phyloP scores from a whole-genome alignment of 1,140 invertebrate species.

The Caenorhabditis tropicalis region DNA sequence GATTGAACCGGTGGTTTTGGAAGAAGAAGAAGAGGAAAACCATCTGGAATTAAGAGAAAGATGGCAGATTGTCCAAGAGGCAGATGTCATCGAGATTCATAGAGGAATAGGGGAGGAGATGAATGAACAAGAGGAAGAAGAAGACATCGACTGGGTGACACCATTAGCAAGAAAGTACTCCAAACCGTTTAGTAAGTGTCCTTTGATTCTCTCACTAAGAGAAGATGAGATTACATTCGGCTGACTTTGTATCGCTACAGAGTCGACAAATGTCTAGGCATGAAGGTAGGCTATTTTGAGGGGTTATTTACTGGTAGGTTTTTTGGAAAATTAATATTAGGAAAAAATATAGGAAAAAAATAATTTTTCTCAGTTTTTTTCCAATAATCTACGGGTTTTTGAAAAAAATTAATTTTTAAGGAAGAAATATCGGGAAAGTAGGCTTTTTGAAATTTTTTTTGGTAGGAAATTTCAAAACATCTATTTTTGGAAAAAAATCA shows the following conservation, averaged over 20 bases:
- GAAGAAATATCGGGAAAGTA: too few relatives aligned
- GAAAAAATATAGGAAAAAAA: not conserved
- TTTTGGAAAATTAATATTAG: not conserved
- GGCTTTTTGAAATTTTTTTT: too few relatives aligned
- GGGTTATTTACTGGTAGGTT: not conserved
- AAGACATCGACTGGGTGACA: conserved; percentile 13
- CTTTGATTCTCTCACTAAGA: not conserved
- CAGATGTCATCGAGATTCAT: not conserved
- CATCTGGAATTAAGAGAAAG: too few relatives aligned
- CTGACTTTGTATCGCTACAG: not conserved
- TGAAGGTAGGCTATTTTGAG: not conserved
- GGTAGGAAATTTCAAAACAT: too few relatives aligned
- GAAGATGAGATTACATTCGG: not conserved
- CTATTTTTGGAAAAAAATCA: too few relatives aligned
- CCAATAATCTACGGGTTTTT: too few relatives aligned
- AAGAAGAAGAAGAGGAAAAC: too few relatives aligned
- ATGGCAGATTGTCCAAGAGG: too few relatives aligned
- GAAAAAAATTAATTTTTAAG: too few relatives aligned
- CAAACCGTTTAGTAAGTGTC: conserved; percentile 27
- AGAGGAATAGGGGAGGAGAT: not conserved
- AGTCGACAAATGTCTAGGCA: not conserved
- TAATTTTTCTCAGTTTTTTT: too few relatives aligned
- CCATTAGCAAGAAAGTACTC: not conserved
- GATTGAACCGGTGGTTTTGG: not conserved
- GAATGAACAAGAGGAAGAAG: not conserved